Percentiles rank a stretch among this genome's conserved stretches.
Evolutionary conservation across 2,113 vertebrate species (phyloP).

Genomic region (Greenwoodochromis staneri): DNA sequence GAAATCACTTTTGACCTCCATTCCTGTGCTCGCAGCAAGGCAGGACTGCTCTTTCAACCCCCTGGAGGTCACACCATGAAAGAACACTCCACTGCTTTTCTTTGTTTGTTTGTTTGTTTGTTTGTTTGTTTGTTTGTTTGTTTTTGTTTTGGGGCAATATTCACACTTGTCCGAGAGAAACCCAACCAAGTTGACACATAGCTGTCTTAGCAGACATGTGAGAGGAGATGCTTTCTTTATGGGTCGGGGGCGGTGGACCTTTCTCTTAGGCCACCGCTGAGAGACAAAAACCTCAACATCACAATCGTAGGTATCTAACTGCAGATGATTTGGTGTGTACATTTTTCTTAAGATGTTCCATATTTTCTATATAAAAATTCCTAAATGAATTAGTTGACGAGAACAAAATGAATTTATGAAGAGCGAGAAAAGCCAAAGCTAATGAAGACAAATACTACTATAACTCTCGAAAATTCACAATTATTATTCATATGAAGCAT

Average conservation of each 20-base stretch:
- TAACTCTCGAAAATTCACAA: conserved; percentile 73
- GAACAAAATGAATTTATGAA: conserved; percentile 58
- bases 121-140: not conserved
- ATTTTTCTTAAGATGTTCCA: conserved; percentile 83
- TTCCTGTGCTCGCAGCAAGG: conserved; percentile 22
- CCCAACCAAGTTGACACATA: conserved; percentile 36
- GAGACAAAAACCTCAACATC: conserved; percentile 68
- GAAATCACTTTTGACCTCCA: conserved; percentile 26
- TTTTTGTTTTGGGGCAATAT: conserved; percentile 36
- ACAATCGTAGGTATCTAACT: conserved; percentile 79
- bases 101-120: conserved; percentile 11
- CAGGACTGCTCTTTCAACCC: conserved; percentile 42
- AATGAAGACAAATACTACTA: conserved; percentile 77
- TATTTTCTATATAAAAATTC: conserved; percentile 84
- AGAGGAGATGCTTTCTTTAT: conserved; percentile 8
- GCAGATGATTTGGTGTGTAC: conserved; percentile 82
- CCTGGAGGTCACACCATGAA: conserved; percentile 46
- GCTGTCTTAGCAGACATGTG: conserved; percentile 17
- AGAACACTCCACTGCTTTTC: conserved; percentile 57
- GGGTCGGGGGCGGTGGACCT: conserved; percentile 39
- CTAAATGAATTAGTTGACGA: conserved; percentile 68
- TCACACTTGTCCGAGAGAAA: conserved; percentile 52
- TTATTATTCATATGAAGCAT: conserved; percentile 74
- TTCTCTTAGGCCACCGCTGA: conserved; percentile 43
- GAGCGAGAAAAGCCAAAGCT: conserved; percentile 83